These are phyloP conservation scores for Merodon equestris DNA, from an alignment of 2,888 invertebrate species.

Conservation along the genomic window DNA sequence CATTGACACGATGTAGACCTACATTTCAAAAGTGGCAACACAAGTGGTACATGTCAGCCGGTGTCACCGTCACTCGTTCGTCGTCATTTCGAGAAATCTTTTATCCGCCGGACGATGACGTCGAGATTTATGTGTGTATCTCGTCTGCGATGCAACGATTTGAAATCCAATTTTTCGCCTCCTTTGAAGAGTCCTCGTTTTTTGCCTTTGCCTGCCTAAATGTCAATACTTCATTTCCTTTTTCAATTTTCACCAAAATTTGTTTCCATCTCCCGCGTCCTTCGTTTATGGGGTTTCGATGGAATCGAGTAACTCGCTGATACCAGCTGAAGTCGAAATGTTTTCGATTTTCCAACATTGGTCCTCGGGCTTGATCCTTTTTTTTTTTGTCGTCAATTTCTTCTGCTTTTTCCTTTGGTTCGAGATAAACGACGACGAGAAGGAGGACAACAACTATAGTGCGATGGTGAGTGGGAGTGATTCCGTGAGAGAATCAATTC, in stretches of 20 bases:
- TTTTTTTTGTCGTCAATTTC: constrained; percentile 50
- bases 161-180: constrained; percentile 57
- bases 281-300: constrained; percentile 7
- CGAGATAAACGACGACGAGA: constrained; percentile 31
- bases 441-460: no score
- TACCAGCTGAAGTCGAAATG: constrained; percentile 17
- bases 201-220: constrained; percentile 17
- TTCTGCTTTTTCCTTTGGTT: constrained; percentile 2
- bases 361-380: constrained; percentile 29
- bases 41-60: constrained; percentile 53
- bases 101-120: constrained; percentile 41
- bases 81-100: constrained; percentile 4
- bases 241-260: constrained; percentile 71
- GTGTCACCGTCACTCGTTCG: not conserved
- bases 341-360: no score
- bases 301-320: not conserved
- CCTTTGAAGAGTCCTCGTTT: no score
- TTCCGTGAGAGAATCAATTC: constrained; percentile 57
- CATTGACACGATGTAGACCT: constrained; percentile 61
- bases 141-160: constrained; percentile 14
- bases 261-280: constrained; percentile 67
- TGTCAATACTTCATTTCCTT: constrained; percentile 71
- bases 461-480: no score
- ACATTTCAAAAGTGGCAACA: constrained; percentile 59
- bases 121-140: constrained; percentile 51